These are phyloP conservation scores for Epiblema foenella DNA, from an alignment of 2,888 invertebrate genomes.

Conservation along the genomic window DNA sequence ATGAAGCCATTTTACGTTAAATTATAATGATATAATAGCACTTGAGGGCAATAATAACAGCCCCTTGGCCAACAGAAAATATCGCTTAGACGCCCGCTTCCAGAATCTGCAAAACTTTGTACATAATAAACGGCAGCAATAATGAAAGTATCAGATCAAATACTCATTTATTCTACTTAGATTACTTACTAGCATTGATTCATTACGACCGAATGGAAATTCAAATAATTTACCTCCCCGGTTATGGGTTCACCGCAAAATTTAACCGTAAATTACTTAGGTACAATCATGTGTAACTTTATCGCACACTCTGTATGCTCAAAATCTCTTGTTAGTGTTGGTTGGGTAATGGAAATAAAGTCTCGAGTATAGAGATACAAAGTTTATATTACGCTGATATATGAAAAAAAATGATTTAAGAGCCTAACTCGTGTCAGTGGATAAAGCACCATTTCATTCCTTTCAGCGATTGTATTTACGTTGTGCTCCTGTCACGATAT, in stretches of 20 bases:
- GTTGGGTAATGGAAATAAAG: background rate
- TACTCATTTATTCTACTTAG: background rate
- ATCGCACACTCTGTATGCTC: constrained; percentile 18
- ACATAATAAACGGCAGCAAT: too few relatives aligned
- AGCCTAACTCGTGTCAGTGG: background rate
- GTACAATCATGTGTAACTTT: constrained; percentile 17
- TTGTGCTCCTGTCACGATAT: background rate
- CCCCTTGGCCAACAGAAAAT: too few relatives aligned
- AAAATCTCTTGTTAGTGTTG: background rate
- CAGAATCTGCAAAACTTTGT: too few relatives aligned
- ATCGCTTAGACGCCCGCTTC: too few relatives aligned
- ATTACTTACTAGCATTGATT: background rate
- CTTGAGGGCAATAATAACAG: too few relatives aligned
- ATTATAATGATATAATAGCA: too few relatives aligned
- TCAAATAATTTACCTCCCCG: constrained; percentile 15
- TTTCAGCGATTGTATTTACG: background rate
- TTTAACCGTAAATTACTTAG: constrained; percentile 12
- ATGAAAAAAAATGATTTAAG: too few relatives aligned
- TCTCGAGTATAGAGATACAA: too few relatives aligned
- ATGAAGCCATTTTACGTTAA: too few relatives aligned
- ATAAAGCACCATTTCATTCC: background rate
- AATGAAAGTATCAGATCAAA: background rate
- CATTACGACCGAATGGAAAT: constrained; percentile 8
- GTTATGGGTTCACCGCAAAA: constrained; percentile 7
- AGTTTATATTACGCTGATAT: too few relatives aligned